These are phyloP conservation scores for Lepilemur ruficaudatus DNA, from an alignment of 2,797 vertebrate species.

Conservation along the genomic window DNA sequence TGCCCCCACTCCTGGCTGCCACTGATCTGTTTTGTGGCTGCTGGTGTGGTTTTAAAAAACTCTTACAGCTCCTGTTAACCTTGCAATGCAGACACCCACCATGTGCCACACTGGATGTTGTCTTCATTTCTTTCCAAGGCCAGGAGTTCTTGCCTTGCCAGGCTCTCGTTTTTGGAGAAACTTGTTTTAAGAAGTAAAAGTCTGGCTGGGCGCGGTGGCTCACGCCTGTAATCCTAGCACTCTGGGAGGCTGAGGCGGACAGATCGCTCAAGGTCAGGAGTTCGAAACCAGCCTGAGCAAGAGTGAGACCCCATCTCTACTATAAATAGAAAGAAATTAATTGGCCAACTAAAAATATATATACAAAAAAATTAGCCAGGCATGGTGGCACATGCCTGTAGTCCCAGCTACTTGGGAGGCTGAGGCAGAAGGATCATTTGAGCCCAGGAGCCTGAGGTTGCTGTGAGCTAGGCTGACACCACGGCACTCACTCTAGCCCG, in stretches of 20 bases:
- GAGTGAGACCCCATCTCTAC: too few relatives aligned
- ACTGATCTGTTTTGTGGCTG: not conserved
- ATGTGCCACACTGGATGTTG: rapidly evolving
- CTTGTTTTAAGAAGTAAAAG: not conserved
- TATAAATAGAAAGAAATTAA: too few relatives aligned
- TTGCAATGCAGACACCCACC: not conserved
- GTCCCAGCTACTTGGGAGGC: too few relatives aligned
- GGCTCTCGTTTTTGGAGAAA: not conserved
- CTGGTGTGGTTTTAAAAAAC: not conserved
- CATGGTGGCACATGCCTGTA: too few relatives aligned
- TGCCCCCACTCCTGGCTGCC: not conserved
- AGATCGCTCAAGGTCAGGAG: too few relatives aligned
- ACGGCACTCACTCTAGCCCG: too few relatives aligned
- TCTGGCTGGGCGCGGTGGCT: not conserved
- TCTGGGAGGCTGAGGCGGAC: too few relatives aligned
- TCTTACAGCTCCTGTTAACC: not conserved
- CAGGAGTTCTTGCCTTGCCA: not conserved
- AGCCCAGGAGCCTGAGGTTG: not conserved
- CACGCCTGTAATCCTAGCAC: too few relatives aligned
- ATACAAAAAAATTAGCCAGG: too few relatives aligned
- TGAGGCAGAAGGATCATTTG: not conserved
- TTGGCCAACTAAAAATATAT: too few relatives aligned
- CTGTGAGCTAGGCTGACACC: too few relatives aligned
- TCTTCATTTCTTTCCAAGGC: not conserved
- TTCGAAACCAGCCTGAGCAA: too few relatives aligned